Evolutionary conservation across 2,888 invertebrate species (phyloP), one percentile per base, ranked within the genome.

Genomic region (Octodonta nipae): DNA sequence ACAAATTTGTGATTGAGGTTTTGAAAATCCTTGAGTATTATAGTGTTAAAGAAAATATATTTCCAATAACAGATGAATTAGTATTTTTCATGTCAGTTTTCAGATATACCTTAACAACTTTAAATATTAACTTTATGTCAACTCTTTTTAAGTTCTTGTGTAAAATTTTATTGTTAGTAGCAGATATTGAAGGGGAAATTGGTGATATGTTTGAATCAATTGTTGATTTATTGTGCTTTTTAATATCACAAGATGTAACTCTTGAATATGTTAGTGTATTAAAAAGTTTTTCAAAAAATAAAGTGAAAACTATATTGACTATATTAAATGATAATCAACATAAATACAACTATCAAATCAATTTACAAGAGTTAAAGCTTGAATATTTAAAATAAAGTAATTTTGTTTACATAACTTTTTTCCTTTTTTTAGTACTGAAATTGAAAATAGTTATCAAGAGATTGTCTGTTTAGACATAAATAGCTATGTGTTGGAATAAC

Each of bases 221-320:
- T 25, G 26, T 49, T 27, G 54, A 56, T 40, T 34, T 57, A n/a
- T 36, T 45, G 28, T 47, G 49, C 32, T 54, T 46, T 44, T 39
- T 54, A 28, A 42, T 54, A 22, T 45, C 42, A 25, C 37, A 41
- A 15, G 43, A 44, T 4, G 34, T 38, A 13, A 28, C 40, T 17
- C 34, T 44, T 7, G 27, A 36, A 32, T 25, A 52, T 13, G 42
- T 34, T 22, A 35, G 22, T 33, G 46, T 48, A 39, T 42, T 52
- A 14, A 41, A 34, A 30, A 13, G 28, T 17, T 12, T 51, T 5
- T 24, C 38, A 4, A 45, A 42, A 20, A 35, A 34, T 7, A 41
- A 34, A 32, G 36, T 34, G 11, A 45, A 44, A 34, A 41, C 32
- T 11, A 34, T 49, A 13, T 33, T 47, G 26, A 38, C 40, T 36